A percentile compares a stretch with the other conserved stretches of the same genome.
phyloP scores from a whole-genome alignment of 2,797 vertebrate genomes.

The Melanotaenia boesemani region DNA sequence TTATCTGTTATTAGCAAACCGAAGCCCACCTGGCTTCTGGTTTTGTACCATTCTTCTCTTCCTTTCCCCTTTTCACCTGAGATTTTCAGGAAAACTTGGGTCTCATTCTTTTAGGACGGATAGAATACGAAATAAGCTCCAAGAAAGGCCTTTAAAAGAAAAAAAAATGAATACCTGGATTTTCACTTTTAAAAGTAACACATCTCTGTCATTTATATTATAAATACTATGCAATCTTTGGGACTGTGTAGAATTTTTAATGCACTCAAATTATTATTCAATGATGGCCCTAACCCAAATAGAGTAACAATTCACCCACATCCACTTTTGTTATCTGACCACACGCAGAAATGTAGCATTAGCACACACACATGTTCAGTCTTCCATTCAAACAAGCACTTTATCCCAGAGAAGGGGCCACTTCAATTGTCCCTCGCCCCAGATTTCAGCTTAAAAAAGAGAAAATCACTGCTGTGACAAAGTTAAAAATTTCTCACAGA shows the following conservation, averaged over 20 bases:
- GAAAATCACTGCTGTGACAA: slow-evolving; percentile 33
- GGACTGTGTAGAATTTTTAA: slow-evolving; percentile 31
- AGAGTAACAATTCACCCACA: slow-evolving; percentile 64
- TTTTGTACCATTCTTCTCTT: slow-evolving; percentile 25
- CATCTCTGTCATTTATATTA: slow-evolving; percentile 25
- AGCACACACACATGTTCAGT: slow-evolving; percentile 35
- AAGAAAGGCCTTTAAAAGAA: slow-evolving; percentile 5
- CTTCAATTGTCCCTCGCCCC: slow-evolving; percentile 60
- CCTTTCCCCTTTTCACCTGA: slow-evolving; percentile 6
- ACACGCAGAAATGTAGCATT: slow-evolving; percentile 29
- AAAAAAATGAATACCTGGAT: slow-evolving; percentile 9
- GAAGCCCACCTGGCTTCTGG: slow-evolving; percentile 54
- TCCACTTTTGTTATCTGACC: slow-evolving; percentile 55
- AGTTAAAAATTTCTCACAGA: slow-evolving; percentile 55
- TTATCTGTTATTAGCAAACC: slow-evolving; percentile 65
- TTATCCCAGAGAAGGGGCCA: slow-evolving; percentile 63
- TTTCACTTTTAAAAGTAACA: slow-evolving; percentile 30
- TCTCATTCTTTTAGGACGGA: slow-evolving; percentile 13
- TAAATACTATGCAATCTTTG: slow-evolving; percentile 5
- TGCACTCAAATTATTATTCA: slow-evolving; percentile 51
- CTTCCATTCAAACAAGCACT: slow-evolving; percentile 72
- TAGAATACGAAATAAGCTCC: neutral
- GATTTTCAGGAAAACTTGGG: slow-evolving; percentile 33
- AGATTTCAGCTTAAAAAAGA: slow-evolving; percentile 59
- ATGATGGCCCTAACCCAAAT: slow-evolving; percentile 75